Base-by-base conservation (phyloP, 2,888 invertebrate genomes). In the Sturmia bella region DNA sequence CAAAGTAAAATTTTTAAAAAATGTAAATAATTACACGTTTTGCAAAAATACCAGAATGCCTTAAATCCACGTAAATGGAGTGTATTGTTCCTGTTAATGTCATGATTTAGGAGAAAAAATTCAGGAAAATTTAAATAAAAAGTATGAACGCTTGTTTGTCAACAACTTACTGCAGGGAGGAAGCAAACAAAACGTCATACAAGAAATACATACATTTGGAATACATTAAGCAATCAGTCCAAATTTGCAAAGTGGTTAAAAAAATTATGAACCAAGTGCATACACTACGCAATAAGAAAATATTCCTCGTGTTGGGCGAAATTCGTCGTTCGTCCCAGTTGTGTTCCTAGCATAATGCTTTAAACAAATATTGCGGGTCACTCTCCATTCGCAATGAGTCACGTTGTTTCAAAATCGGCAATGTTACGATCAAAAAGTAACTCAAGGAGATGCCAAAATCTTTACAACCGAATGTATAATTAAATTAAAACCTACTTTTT, bases 101-200 rank as follows among this genome's bases (percentile, higher is more conserved):
- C 82, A 74, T 82, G 82, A 82, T 74, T 78, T 70, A 74, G 52
- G 57, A 57, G 37, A 64, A 56, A 63, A 41, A 59, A n/a, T n/a
- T n/a, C n/a, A 39, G 43, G 3, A 24, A 27, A 9, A n/a, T 6
- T 27, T 27, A 4, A 4, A 27, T 27, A 32, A 32, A 32, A 21
- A 9, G n/a, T 39, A 41, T 45, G n/a, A 69, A 68, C 39, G 39
- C 21, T 39, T 45, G 3, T 37, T 39, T 37, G 3, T 11, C 27
- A 24, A 63, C 37, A 70, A 54, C 37, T 63, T 54, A 32, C 21
- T 48, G 48, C 37, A 52, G 13, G 21, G 32, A 32, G 21, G 21
- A 12, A 7, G 17, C 11, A n/a, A 9, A 43, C n/a, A 15, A 3
- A 15, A 37, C 19, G 17, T 17, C 19, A 39, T 19, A 37, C 27